Percentiles rank a stretch among this genome's conserved stretches.
Evolutionary conservation across 2,113 vertebrate species (phyloP).

Genomic region (Pterophyllum scalare): DNA sequence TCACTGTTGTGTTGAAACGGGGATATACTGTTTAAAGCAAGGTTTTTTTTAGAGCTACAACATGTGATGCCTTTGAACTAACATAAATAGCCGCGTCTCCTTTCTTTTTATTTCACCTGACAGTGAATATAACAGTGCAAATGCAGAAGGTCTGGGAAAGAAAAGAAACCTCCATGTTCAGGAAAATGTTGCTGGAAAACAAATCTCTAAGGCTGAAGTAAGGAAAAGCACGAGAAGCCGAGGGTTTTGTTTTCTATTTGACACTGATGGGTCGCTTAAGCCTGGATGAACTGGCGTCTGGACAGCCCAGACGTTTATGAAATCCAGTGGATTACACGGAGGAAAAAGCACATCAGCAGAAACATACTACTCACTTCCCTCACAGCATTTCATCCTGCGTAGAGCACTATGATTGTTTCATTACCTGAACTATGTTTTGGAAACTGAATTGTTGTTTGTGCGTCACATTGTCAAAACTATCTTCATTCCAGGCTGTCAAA

Average conservation of each 20-base stretch:
- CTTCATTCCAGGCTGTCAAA: not conserved
- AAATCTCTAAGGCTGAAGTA: conserved; percentile 19
- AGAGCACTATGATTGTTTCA: not conserved
- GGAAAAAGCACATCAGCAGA: conserved; percentile 35
- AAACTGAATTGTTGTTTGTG: not conserved
- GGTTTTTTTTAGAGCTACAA: too few species aligned
- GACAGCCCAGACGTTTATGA: conserved; percentile 60
- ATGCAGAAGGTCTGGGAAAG: not conserved
- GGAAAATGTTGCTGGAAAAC: conserved; percentile 22
- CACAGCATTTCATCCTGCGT: not conserved
- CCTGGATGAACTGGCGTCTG: conserved; percentile 56
- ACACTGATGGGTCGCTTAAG: conserved; percentile 56
- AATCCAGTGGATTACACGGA: conserved; percentile 53
- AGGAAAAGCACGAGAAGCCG: conserved; percentile 2
- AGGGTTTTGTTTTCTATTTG: conserved; percentile 59
- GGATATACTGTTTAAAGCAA: not conserved
- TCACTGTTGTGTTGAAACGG: not conserved
- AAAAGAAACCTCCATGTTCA: conserved; percentile 10
- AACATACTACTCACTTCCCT: conserved; percentile 5
- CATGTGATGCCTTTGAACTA: not conserved
- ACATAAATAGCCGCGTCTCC: not conserved
- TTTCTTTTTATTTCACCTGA: not conserved
- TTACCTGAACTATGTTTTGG: not conserved
- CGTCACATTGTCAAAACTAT: not conserved
- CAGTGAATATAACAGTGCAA: not conserved